phyloP scores from a whole-genome alignment of 2,888 invertebrate genomes.

The Seira sanloemensis region DNA sequence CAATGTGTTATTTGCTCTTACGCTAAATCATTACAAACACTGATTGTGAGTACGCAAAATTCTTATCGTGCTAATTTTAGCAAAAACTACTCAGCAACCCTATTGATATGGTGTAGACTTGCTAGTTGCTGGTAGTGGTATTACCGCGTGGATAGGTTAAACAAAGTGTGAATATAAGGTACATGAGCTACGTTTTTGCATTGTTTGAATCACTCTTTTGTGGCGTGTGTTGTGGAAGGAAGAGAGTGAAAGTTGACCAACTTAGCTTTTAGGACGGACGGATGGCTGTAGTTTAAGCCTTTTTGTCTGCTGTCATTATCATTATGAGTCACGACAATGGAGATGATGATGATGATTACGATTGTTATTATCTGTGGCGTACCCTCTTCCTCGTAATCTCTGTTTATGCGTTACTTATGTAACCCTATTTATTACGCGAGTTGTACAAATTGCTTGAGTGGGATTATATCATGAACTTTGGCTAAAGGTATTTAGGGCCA shows the following conservation, averaged over 20 bases:
- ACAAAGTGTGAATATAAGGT: not conserved
- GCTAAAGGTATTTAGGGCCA: too few species aligned
- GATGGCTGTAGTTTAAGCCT: slow-evolving; percentile 13
- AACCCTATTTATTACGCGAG: not conserved
- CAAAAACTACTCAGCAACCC: not conserved
- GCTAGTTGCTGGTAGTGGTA: not conserved
- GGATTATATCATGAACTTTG: too few species aligned
- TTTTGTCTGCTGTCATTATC: slow-evolving; percentile 6
- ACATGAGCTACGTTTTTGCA: not conserved
- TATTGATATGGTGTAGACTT: not conserved
- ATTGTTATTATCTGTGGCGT: not conserved
- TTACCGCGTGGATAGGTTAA: not conserved
- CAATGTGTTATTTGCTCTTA: too few species aligned
- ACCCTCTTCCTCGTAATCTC: not conserved
- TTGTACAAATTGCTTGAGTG: not conserved
- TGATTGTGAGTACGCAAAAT: too few species aligned
- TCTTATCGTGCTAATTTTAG: not conserved
- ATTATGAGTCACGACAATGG: not conserved
- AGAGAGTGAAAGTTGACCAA: slow-evolving; percentile 70
- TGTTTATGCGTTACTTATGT: not conserved
- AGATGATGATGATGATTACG: slow-evolving; percentile 9
- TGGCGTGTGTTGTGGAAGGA: slow-evolving; percentile 21
- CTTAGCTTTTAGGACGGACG: slow-evolving; percentile 46
- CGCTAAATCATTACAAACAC: too few species aligned
- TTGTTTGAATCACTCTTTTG: not conserved